These are phyloP conservation scores for Apis florea DNA, from an alignment of 1,140 invertebrate species.

Conservation along the genomic window DNA sequence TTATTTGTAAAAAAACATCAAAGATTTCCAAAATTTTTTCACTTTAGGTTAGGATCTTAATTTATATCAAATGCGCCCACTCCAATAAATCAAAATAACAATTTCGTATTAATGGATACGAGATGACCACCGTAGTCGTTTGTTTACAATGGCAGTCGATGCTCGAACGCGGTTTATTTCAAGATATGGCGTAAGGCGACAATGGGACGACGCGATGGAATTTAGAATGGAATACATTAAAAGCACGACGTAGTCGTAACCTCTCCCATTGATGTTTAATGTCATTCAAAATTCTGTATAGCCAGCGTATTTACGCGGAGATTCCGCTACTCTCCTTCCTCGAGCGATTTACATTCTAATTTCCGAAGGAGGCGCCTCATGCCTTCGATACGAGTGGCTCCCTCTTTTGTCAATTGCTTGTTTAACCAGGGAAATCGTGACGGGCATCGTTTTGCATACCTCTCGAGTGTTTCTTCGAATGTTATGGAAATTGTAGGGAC, in stretches of 20 bases:
- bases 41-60: too few relatives aligned
- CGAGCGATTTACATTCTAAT: slow-evolving; percentile 13
- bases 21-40: too few relatives aligned
- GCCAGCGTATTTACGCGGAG: background rate
- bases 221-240: slow-evolving; percentile 28
- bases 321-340: background rate
- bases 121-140: background rate
- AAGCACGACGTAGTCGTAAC: slow-evolving; percentile 5
- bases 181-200: background rate
- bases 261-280: slow-evolving; percentile 7
- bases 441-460: background rate
- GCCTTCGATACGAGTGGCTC: background rate
- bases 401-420: background rate
- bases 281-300: slow-evolving; percentile 13
- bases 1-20: too few relatives aligned
- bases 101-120: background rate
- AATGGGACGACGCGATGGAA: background rate
- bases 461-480: background rate
- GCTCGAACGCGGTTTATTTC: slow-evolving; percentile 5
- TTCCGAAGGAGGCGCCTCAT: background rate
- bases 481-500: too few relatives aligned
- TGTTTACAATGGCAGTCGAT: slow-evolving; percentile 5
- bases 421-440: background rate
- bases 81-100: background rate
- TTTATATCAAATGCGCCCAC: too few relatives aligned